Evolutionary conservation across 2,888 invertebrate species (phyloP).

Genomic region (Platycnemis pennipes): DNA sequence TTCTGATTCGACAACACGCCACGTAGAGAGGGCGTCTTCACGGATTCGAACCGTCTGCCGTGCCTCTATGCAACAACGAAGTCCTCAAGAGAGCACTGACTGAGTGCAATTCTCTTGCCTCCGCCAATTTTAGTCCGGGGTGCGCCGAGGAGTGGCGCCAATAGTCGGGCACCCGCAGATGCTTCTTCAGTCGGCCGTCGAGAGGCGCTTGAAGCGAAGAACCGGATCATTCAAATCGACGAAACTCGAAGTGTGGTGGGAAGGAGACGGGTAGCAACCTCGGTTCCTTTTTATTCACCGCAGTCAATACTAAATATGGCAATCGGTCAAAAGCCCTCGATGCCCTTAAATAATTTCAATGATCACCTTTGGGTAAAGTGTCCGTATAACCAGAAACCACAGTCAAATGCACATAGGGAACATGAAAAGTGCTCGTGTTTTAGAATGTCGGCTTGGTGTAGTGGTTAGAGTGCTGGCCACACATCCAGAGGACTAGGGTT

Average conservation of each 20-base stretch:
- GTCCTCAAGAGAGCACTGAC: neutral
- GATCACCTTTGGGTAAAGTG: no score
- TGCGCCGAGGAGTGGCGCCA: constrained; percentile 13
- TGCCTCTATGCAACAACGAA: neutral
- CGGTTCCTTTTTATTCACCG: no score
- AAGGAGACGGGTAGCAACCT: no score
- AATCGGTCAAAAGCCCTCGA: no score
- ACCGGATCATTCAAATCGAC: neutral
- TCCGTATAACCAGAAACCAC: no score
- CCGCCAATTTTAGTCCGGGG: neutral
- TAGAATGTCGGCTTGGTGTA: no score
- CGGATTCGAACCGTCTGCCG: neutral
- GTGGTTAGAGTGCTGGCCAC: no score
- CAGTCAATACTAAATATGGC: no score
- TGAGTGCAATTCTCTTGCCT: neutral
- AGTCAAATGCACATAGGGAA: no score
- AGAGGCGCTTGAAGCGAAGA: neutral
- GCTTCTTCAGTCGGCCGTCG: neutral
- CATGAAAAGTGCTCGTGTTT: no score
- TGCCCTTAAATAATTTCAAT: no score
- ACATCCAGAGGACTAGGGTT: no score
- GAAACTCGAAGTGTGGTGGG: neutral
- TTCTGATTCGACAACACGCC: neutral
- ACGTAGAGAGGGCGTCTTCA: neutral
- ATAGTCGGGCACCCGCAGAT: neutral